These are phyloP conservation scores for Colaptes auratus DNA, from an alignment of 2,113 vertebrate genomes.

Conservation along the genomic window DNA sequence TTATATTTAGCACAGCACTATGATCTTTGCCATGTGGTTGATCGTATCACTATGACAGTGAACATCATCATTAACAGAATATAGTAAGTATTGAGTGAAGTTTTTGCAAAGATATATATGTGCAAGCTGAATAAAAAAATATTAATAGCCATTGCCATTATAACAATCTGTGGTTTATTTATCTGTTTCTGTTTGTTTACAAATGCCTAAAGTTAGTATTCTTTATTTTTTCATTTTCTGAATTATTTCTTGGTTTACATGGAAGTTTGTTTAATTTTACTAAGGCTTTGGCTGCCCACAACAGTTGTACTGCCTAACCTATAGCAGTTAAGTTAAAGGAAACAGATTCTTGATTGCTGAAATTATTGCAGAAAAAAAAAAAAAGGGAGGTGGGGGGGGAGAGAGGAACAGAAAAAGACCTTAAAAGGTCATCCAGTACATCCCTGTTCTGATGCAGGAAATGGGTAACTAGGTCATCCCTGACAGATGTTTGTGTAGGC, in stretches of 20 bases:
- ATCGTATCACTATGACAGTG: not conserved
- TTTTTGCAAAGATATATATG: not conserved
- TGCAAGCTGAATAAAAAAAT: not conserved
- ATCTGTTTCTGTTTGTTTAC: not conserved
- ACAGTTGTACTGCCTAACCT: not conserved
- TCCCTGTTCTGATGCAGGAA: slow-evolving; percentile 41
- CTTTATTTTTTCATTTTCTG: not conserved
- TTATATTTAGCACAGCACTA: not conserved
- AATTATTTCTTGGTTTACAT: not conserved
- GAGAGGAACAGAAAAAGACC: not conserved
- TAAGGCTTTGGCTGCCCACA: not conserved
- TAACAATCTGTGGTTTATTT: not conserved
- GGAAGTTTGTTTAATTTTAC: not conserved
- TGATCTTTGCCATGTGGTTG: not conserved
- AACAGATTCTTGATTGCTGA: not conserved
- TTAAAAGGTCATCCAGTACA: slow-evolving; percentile 12
- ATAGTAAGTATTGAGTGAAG: not conserved
- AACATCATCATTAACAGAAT: not conserved
- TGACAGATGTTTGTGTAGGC: slow-evolving; percentile 54
- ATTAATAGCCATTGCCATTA: not conserved
- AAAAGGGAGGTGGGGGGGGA: not conserved
- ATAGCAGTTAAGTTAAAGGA: not conserved
- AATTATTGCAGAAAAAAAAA: not conserved
- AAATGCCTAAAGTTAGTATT: not conserved
- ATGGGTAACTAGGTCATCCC: slow-evolving; percentile 57